Percentiles rank a stretch among this genome's conserved stretches.
Conservation (phyloP, 2,797 vertebrate genomes). For the Sciurus carolinensis region DNA sequence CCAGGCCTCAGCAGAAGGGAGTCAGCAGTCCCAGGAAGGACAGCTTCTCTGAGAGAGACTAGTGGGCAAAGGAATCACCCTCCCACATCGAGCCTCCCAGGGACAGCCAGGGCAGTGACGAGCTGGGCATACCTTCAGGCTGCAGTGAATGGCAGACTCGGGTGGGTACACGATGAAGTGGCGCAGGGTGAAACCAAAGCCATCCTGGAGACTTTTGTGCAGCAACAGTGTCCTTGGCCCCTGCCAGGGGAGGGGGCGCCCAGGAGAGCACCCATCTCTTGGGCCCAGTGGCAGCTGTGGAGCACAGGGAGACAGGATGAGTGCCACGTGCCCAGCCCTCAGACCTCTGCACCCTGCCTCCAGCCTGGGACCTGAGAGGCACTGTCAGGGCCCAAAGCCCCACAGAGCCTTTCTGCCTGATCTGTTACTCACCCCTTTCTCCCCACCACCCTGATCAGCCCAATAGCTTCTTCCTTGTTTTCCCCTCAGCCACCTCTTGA, state of each 20-base stretch:
- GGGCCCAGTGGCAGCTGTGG: conserved; percentile 85
- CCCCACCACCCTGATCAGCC: neutral
- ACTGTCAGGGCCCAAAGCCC: accelerated
- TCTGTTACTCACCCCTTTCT: neutral
- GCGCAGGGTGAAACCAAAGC: conserved; percentile 97
- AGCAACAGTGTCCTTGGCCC: conserved; percentile 93
- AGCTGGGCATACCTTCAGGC: conserved; percentile 91
- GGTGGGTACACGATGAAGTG: conserved; percentile 99
- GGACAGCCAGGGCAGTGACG: neutral
- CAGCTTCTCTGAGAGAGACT: neutral
- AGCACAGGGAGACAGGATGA: conserved; percentile 45
- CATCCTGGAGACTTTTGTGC: conserved; percentile 95
- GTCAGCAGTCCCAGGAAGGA: neutral
- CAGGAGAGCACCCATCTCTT: conserved; percentile 93
- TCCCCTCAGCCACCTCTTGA: neutral
- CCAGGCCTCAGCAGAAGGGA: neutral
- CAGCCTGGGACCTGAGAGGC: neutral
- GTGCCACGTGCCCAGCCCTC: accelerated
- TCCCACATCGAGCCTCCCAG: neutral
- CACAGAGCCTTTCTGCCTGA: neutral
- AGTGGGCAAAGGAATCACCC: neutral
- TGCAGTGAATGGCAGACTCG: conserved; percentile 94
- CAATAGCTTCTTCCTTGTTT: neutral
- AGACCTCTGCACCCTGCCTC: neutral
- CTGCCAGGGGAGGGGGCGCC: conserved; percentile 90